phyloP scores from a whole-genome alignment of 2,888 invertebrate species.

The Tenthredo distinguenda region DNA sequence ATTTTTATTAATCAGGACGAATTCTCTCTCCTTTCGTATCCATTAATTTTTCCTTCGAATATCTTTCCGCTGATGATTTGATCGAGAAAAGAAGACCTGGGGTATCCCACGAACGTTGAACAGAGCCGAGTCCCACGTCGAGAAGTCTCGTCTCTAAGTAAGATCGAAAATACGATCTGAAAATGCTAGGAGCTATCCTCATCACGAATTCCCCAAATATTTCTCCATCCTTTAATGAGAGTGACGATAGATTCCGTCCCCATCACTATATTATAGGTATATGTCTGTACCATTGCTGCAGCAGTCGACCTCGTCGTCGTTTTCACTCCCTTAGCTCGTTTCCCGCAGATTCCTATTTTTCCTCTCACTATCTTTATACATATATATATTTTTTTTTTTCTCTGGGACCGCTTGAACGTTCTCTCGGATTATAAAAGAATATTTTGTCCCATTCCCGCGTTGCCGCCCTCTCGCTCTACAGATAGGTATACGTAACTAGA shows the following conservation, averaged over 20 bases:
- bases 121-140: not conserved
- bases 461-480: not conserved
- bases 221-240: conserved; percentile 41
- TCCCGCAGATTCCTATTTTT: conserved; percentile 28
- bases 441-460: not conserved
- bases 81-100: too few relatives aligned
- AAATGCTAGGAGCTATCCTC: conserved; percentile 18
- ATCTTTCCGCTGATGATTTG: too few relatives aligned
- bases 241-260: conserved; percentile 39
- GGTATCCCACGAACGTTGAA: not conserved
- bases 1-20: too few relatives aligned
- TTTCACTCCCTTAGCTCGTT: conserved; percentile 34
- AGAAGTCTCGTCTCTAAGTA: not conserved
- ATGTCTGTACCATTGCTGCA: not conserved
- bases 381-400: not conserved
- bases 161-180: conserved; percentile 28
- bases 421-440: conserved; percentile 37
- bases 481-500: not conserved
- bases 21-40: too few relatives aligned
- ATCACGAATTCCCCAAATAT: conserved; percentile 49
- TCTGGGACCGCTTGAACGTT: not conserved
- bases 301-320: not conserved
- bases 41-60: too few relatives aligned
- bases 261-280: conserved; percentile 8
- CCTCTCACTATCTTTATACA: not conserved